A percentile compares a stretch with the other conserved stretches of the same genome.
phyloP scores from a whole-genome alignment of 2,113 vertebrate species.

The Cairina moschata region DNA sequence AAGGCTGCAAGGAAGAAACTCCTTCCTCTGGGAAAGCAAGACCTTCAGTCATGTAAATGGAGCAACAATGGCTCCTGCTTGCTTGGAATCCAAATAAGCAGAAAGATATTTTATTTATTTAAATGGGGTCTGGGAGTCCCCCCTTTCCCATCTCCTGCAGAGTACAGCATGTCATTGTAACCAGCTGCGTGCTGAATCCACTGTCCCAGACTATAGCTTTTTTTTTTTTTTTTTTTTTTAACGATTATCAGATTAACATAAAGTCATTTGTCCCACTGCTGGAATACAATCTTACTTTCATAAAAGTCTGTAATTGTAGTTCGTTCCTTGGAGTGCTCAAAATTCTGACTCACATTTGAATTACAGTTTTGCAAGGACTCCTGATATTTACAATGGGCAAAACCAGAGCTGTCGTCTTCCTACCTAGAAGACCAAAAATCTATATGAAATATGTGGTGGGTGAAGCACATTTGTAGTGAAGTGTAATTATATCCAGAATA shows the following conservation, averaged over 20 bases:
- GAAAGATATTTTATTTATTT: neutral
- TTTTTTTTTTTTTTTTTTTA: neutral
- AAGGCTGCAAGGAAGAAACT: neutral
- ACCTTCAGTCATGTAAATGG: neutral
- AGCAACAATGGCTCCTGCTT: neutral
- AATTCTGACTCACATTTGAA: conserved; percentile 32
- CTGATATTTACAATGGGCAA: neutral
- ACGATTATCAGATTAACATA: neutral
- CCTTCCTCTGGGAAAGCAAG: neutral
- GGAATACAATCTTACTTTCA: neutral
- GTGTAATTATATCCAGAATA: conserved; percentile 31
- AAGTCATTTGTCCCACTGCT: neutral
- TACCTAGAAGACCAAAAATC: neutral
- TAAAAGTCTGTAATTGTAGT: neutral
- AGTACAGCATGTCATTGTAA: neutral
- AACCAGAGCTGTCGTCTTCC: neutral
- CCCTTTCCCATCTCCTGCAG: neutral
- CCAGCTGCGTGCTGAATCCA: neutral
- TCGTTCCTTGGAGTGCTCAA: neutral
- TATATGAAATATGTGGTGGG: neutral
- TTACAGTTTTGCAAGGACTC: neutral
- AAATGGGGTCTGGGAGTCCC: neutral
- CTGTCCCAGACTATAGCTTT: neutral
- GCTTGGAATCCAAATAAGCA: neutral
- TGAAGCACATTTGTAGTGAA: conserved; percentile 28